Percentiles rank a stretch among this genome's conserved stretches.
Conservation (phyloP, 1,140 invertebrate species). For the Panagrolaimus sp. region DNA sequence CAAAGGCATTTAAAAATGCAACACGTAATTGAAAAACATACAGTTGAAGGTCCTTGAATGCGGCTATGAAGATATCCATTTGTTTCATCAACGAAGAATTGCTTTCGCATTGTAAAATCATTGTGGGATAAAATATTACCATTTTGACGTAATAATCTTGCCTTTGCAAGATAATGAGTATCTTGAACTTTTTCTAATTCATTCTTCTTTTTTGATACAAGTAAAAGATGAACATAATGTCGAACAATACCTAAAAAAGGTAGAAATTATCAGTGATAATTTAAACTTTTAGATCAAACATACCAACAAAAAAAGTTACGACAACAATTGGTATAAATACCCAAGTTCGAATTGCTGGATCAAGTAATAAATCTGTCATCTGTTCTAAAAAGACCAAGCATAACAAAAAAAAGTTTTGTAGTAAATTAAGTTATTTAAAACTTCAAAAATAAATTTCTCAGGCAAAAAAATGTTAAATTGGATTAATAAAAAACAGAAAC, state of each 20-base stretch:
- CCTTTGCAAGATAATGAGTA: conserved; percentile 89
- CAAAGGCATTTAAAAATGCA: too few species aligned
- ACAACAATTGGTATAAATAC: conserved; percentile 69
- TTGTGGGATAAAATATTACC: conserved; percentile 90
- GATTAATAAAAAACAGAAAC: too few species aligned
- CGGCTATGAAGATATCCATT: conserved; percentile 81
- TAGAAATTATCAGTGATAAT: too few species aligned
- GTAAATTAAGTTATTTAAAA: too few species aligned
- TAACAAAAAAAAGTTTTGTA: too few species aligned
- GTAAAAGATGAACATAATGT: conserved; percentile 91
- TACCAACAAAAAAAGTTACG: conserved; percentile 71
- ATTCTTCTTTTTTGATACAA: conserved; percentile 90
- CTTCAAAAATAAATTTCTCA: too few species aligned
- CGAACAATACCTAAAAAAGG: too few species aligned
- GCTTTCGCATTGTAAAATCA: conserved; percentile 85
- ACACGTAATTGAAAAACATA: too few species aligned
- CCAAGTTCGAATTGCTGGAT: conserved; percentile 93
- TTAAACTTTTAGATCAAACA: too few species aligned
- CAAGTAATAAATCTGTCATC: conserved; percentile 78
- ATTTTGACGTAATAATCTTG: conserved; percentile 86
- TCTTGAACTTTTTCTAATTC: conserved; percentile 89
- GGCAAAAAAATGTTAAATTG: too few species aligned
- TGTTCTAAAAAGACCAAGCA: too few species aligned
- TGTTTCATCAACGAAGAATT: conserved; percentile 94
- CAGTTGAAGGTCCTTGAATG: conserved; percentile 82